These are phyloP conservation scores for Macaria liturata DNA, from an alignment of 2,888 invertebrate species.

Conservation along the genomic window DNA sequence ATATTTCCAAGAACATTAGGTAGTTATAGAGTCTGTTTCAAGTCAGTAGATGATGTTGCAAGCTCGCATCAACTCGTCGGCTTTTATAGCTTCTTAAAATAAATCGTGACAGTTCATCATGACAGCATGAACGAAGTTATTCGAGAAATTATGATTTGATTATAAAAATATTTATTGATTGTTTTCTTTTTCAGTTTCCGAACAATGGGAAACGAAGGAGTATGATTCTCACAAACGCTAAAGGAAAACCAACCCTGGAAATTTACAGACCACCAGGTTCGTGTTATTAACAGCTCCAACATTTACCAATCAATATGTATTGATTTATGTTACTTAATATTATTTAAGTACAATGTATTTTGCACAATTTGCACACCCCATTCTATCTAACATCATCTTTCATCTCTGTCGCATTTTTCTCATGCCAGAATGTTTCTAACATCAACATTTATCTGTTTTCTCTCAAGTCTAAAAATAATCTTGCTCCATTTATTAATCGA, in stretches of 20 bases:
- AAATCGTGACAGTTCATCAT: conserved; percentile 47
- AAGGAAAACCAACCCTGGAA: conserved; percentile 93
- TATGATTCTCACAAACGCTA: conserved; percentile 86
- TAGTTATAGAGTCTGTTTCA: conserved; percentile 34
- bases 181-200: conserved; percentile 69
- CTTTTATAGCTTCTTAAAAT: conserved; percentile 44
- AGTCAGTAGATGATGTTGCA: conserved; percentile 43
- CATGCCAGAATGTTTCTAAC: conserved; percentile 2
- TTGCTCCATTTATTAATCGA: conserved; percentile 24
- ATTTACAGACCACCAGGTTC: conserved; percentile 95
- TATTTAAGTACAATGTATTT: no score
- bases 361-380: no score
- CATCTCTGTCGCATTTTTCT: conserved; percentile 2
- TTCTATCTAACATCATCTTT: neutral
- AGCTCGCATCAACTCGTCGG: conserved; percentile 27
- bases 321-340: neutral
- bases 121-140: conserved; percentile 14
- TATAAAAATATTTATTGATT: conserved; percentile 6
- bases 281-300: conserved; percentile 41
- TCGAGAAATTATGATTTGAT: conserved; percentile 24
- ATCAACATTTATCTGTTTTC: conserved; percentile 8
- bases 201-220: conserved; percentile 89
- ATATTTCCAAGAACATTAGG: conserved; percentile 28
- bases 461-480: conserved; percentile 20
- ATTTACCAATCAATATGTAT: neutral